These are phyloP conservation scores for Melanostoma scalare DNA, from an alignment of 2,888 invertebrate genomes.

Conservation along the genomic window DNA sequence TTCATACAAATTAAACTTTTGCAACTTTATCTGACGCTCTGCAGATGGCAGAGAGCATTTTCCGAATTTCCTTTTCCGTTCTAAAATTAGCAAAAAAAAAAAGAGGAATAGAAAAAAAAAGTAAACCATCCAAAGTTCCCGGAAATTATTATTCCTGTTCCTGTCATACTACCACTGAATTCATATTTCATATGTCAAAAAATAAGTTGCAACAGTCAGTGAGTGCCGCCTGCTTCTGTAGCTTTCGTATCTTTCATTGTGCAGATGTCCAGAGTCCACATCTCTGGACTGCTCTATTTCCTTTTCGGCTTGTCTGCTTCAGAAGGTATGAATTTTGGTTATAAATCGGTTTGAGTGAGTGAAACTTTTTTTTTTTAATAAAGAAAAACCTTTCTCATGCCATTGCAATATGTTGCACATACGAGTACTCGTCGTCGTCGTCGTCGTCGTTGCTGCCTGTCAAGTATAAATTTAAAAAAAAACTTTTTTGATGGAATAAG, in stretches of 20 bases:
- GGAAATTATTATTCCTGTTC: conserved; percentile 66
- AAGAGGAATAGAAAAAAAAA: conserved; percentile 1
- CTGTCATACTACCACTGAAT: conserved; percentile 52
- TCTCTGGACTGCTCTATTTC: conserved; percentile 1
- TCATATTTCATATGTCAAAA: conserved; percentile 63
- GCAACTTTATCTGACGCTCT: conserved; percentile 26
- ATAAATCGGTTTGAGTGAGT: conserved; percentile 44
- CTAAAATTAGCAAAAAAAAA: neutral
- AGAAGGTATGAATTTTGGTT: conserved; percentile 24
- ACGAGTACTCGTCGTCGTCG: neutral
- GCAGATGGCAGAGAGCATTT: conserved; percentile 16
- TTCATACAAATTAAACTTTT: conserved; percentile 24
- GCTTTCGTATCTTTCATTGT: conserved; percentile 24
- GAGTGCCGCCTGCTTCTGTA: conserved; percentile 5
- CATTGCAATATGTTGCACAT: conserved; percentile 39
- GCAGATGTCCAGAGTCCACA: conserved; percentile 38
- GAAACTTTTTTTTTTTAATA: conserved; percentile 13
- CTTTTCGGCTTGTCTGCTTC: conserved; percentile 21
- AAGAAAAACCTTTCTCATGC: conserved; percentile 16
- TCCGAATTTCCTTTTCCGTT: conserved; percentile 34
- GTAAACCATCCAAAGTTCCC: conserved; percentile 11
- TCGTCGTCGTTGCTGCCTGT: neutral
- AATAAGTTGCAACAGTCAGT: conserved; percentile 42
- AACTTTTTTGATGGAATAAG: too few relatives aligned
- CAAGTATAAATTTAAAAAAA: conserved; percentile 3